A percentile compares a stretch with the other conserved stretches of the same genome.
Evolutionary conservation across 2,797 vertebrate genomes (phyloP).

Genomic region (Aphelocoma californica): DNA sequence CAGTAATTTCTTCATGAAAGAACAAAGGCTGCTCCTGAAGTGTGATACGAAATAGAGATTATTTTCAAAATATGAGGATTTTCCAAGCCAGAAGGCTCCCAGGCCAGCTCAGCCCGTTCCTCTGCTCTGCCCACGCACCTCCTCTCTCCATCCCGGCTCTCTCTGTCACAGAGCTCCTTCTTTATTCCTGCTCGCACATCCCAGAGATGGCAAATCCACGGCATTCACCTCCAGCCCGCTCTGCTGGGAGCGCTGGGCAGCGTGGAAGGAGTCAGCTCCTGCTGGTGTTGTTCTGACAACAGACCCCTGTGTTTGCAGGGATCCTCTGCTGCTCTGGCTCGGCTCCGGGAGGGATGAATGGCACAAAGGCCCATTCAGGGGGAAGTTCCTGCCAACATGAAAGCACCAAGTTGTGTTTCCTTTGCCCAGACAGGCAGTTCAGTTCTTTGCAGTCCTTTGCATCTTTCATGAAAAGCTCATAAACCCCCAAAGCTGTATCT

Average conservation of each 20-base stretch:
- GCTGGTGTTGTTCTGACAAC: no score
- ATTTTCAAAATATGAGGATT: fast-evolving
- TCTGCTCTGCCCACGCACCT: not conserved
- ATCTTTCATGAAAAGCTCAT: not conserved
- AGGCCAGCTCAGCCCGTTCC: not conserved
- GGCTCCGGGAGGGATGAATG: not conserved
- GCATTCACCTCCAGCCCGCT: not conserved
- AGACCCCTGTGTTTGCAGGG: not conserved
- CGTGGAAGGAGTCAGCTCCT: fast-evolving
- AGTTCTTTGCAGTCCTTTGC: not conserved
- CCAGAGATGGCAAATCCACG: fast-evolving
- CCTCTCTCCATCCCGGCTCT: not conserved
- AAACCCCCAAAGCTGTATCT: not conserved
- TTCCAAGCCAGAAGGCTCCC: not conserved
- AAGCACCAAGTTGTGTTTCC: not conserved
- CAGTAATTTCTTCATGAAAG: fast-evolving
- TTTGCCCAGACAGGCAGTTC: not conserved
- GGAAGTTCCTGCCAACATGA: not conserved
- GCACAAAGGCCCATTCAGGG: not conserved
- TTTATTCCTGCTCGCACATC: fast-evolving
- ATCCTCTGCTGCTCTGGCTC: not conserved
- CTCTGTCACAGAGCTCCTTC: not conserved
- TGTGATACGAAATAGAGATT: not conserved
- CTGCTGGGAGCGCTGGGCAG: not conserved
- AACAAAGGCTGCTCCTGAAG: not conserved